Evolutionary conservation across 2,113 vertebrate species (phyloP), one percentile per base, ranked within the genome.

Genomic region (Channa maculata): DNA sequence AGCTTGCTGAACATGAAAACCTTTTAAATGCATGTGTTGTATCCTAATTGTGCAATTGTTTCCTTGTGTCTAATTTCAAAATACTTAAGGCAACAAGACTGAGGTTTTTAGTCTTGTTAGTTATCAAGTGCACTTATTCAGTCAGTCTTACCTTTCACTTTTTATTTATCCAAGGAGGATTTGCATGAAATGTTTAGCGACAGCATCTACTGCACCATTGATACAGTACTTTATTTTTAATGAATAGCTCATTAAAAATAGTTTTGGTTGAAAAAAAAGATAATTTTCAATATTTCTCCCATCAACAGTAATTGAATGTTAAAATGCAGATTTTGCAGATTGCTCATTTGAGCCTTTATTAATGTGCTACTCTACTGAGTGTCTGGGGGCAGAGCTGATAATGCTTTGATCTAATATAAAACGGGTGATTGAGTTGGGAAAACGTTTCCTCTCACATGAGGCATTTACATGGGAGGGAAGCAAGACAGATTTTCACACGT

Each of bases 361-460:
- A 72, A 55, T 13, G 71, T 38, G 36, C 59, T 38, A 49, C 74
- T 53, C 8, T 61, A 60, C n/a, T 55, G 41, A 60, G 71, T 5
- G 69, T 82, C 78, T 86, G 46, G 12, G 69, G 82, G 76, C 65
- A 77, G 43, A 73, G 52, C 59, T 68, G 45, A 61, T 77, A 71
- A 67, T 46, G 62, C 64, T 81, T 86, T 87, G 77, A 90, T 86
- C 69, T 68, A 75, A 90, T 83, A 79, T 34, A 71, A 77, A 72
- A 44, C 45, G 52, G 68, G 37, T 77, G 77, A 88, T 88, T 70
- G 65, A 73, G 68, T 79, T 85, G 71, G 70, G 62, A 65, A 78
- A 76, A 70, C n/a, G 37, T 70, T 75, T 74, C 60, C 70, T 77
- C 50, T 71, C 49, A 73, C 75, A 71, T 58, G 77, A 74, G 45